phyloP scores from a whole-genome alignment of 1,140 invertebrate species.

The Drosophila busckii region DNA sequence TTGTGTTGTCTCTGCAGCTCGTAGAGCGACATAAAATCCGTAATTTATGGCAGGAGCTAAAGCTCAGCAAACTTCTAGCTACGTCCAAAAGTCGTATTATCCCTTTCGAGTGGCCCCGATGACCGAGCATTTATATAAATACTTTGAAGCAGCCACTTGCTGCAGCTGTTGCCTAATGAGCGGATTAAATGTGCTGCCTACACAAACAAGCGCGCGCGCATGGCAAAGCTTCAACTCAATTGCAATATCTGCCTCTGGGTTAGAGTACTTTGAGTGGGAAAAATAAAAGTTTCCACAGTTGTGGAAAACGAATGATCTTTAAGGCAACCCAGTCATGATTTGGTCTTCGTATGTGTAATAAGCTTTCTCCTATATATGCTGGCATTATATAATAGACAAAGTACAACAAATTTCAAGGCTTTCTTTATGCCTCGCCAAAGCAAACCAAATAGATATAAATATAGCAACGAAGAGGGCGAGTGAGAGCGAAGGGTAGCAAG shows the following conservation, averaged over 20 bases:
- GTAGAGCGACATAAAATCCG: conserved; percentile 23
- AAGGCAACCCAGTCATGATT: no score
- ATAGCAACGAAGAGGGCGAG: no score
- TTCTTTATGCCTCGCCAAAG: conserved; percentile 24
- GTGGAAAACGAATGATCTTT: no score
- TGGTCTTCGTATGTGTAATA: conserved; percentile 17
- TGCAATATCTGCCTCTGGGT: no score
- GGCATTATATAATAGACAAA: conserved; percentile 13
- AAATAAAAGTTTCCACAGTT: no score
- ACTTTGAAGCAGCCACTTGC: conserved; percentile 50
- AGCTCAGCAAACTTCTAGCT: neutral
- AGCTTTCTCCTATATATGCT: conserved; percentile 4
- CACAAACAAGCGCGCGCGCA: no score
- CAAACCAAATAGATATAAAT: conserved; percentile 28
- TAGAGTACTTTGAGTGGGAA: no score
- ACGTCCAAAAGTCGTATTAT: conserved; percentile 46
- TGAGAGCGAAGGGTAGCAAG: no score
- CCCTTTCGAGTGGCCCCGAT: no score
- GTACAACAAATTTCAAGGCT: no score
- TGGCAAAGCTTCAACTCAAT: no score
- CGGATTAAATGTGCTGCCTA: conserved; percentile 51
- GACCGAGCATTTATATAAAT: conserved; percentile 61
- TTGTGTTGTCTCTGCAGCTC: conserved; percentile 5
- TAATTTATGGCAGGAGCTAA: conserved; percentile 30
- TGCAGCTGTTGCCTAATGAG: conserved; percentile 73